Base-by-base conservation (phyloP, 1,140 invertebrate species). In the Brachionus rotundiformis region DNA sequence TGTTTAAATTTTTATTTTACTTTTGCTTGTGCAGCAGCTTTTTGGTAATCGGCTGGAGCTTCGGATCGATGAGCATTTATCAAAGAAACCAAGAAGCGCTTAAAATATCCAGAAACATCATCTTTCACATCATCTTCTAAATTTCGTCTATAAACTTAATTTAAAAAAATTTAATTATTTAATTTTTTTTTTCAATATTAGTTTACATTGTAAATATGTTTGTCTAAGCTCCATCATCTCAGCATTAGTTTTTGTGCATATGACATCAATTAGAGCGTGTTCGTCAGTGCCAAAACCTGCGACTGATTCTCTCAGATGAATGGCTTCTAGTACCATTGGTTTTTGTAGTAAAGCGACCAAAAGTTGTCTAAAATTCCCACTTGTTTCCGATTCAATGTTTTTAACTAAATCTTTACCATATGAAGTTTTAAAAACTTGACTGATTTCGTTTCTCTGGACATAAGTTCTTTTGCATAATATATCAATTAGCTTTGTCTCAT, bases 171-270 rank as follows among this genome's bases (percentile, higher is more conserved):
- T 13, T 77, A 41, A 33, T 25, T 39, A 41, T 41, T 19, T 47
- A 25, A 16, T 23, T 11, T 25, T 47, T 39, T 49, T 29, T 79
- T 19, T 27, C n/a, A 2, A 92, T 88, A 95, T 97, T 87, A 95
- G 95, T 87, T 93, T 98, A 84, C 93, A 91, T 65, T 93, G 94
- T 89, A 98, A 98, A 88, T 94, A 99, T 0, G 92, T 92, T 85
- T 93, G 83, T 76, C 85, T 88, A 1, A 90, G 84, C 59, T 85
- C 85, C 47, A 85, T 82, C 47, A 90, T 89, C 83, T 90, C 86
- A 68, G 83, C 83, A 83, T 90, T 90, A 19, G 85, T 87, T 82
- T 95, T 91, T 84, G 92, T 92, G 54, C 90, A 85, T 13, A 89
- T 87, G 82, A 88, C 89, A 82, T 90, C 84, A 59, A 90, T 89